These are phyloP conservation scores for Triplophysa tibetana DNA, from an alignment of 2,113 vertebrate species.

Conservation along the genomic window DNA sequence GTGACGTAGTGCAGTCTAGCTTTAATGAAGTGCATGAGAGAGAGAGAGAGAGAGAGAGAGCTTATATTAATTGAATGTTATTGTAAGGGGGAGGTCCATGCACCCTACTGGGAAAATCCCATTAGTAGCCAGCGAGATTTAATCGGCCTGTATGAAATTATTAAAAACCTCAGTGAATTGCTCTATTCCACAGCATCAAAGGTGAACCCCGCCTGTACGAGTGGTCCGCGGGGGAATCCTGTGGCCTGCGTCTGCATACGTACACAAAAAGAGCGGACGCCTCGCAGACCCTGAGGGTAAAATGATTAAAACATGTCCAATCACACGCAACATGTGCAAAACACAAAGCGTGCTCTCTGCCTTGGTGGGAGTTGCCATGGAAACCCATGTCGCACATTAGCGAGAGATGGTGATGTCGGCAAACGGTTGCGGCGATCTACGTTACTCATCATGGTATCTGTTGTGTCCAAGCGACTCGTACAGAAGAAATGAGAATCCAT, in stretches of 20 bases:
- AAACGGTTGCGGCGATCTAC: constrained; percentile 26
- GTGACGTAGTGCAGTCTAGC: not conserved
- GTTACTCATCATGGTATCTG: constrained; percentile 15
- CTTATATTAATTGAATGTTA: constrained; percentile 68
- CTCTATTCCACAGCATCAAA: constrained; percentile 47
- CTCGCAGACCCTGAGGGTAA: not conserved
- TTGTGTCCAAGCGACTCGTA: not conserved
- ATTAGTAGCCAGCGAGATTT: constrained; percentile 69
- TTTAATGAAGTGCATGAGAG: not conserved
- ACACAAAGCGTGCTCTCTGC: constrained; percentile 27
- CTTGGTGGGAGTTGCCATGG: constrained; percentile 58
- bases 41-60: constrained; percentile 36
- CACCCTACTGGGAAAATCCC: constrained; percentile 64
- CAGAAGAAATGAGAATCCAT: not conserved
- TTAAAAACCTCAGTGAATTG: constrained; percentile 68
- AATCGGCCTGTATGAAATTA: constrained; percentile 74
- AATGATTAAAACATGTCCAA: constrained; percentile 45
- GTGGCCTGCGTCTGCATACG: not conserved
- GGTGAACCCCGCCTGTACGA: constrained; percentile 42
- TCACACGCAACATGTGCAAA: constrained; percentile 28
- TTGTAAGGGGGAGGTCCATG: constrained; percentile 57
- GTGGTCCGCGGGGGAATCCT: not conserved
- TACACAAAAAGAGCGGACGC: not conserved
- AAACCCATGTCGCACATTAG: constrained; percentile 54
- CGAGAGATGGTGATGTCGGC: constrained; percentile 35